Conservation (phyloP, 1,140 invertebrate genomes). For the Nebria ingens region DNA sequence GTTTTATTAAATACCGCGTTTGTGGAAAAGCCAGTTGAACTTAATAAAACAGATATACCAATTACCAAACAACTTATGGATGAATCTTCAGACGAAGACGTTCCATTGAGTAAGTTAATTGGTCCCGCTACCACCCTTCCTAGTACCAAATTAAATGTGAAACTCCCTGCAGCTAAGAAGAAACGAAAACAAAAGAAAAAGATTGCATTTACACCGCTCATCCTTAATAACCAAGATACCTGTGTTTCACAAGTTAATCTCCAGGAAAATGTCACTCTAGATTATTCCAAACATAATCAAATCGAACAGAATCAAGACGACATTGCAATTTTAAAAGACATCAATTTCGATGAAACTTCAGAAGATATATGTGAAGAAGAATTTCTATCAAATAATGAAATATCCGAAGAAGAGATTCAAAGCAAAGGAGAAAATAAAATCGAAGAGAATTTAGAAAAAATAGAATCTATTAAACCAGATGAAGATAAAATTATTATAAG, state of each 20-base stretch:
- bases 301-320: no score
- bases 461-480: no score
- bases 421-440: no score
- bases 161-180: conserved; percentile 1
- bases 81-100: neutral
- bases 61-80: neutral
- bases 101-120: conserved; percentile 4
- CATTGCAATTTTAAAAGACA: no score
- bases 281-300: no score
- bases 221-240: neutral
- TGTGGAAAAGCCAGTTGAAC: neutral
- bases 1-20: neutral
- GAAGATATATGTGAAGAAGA: no score
- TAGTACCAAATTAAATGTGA: neutral
- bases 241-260: neutral
- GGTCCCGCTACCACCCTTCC: neutral
- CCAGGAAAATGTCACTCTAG: no score
- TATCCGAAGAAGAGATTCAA: no score
- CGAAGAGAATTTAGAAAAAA: no score
- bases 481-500: no score
- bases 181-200: neutral
- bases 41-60: neutral
- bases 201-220: neutral
- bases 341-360: no score
- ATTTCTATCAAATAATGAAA: no score